phyloP scores from a whole-genome alignment of 2,113 vertebrate genomes.

The Alectura lathami region DNA sequence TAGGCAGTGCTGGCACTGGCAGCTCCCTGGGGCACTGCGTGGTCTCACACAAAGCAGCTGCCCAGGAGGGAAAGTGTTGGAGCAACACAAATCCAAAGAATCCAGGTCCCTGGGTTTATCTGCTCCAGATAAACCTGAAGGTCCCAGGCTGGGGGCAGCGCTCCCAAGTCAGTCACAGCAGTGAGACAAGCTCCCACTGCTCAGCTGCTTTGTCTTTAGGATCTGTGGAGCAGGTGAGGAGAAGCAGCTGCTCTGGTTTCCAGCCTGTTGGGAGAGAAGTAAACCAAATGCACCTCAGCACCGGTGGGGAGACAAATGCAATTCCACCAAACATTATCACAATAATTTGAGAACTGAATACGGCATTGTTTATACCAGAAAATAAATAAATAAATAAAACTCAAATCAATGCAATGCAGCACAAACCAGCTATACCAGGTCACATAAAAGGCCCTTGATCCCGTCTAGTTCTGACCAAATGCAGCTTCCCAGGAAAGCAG shows the following conservation, averaged over 20 bases:
- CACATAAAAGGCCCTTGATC: neutral
- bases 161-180: neutral
- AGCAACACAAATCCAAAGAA: neutral
- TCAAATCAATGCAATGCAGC: neutral
- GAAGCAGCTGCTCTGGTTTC: neutral
- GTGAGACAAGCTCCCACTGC: neutral
- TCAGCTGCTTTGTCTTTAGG: fast-evolving
- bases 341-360: neutral
- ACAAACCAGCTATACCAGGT: neutral
- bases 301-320: neutral
- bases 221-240: neutral
- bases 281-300: neutral
- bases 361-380: too few relatives aligned
- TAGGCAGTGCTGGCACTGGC: conserved; percentile 23
- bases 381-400: too few relatives aligned
- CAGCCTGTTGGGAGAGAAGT: neutral
- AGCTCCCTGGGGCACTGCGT: neutral
- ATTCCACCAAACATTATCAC: neutral
- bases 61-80: neutral
- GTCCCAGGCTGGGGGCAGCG: neutral
- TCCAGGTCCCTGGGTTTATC: neutral
- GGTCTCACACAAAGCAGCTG: neutral
- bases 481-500: neutral
- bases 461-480: neutral
- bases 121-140: neutral